Evolutionary conservation across 2,113 vertebrate species (phyloP), one percentile per base, ranked within the genome.

Genomic region (Andinoacara biseriatus): DNA sequence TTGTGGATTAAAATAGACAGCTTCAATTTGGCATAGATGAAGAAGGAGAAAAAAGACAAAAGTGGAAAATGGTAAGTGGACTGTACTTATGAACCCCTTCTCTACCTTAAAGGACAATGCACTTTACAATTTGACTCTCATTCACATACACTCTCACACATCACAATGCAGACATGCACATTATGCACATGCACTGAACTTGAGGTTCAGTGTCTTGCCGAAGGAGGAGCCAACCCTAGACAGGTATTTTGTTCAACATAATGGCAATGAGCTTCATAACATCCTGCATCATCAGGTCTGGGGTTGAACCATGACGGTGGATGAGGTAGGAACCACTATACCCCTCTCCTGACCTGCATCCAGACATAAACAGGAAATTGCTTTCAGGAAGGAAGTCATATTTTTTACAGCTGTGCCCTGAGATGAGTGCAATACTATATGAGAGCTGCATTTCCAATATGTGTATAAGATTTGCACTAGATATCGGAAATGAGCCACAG

Each of bases 341-440:
- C 72, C 74, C 78, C 75, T 84, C 84, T 91, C 78, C 86, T 92
- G 94, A 93, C 91, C 90, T 80, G 90, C 88, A 93, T 90, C 93
- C 88, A 87, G 91, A 92, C 87, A 93, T 92, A 96, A 96, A 96
- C 94, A 96, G 95, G 95, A 96, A 94, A 91, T 93, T 82, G 83
- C 76, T 86, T 63, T 87, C 86, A 94, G 92, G 93, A 93, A 93
- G 95, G 94, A 96, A 94, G 94, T 93, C 90, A 90, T 94, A 78
- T 92, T 84, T 91, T 94, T 92, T 85, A 85, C 82, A 88, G 86
- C 88, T 83, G 84, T 85, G 81, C 81, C 65, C 65, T 89, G 89
- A 58, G 67, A 85, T 7, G 31, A 83, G 58, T 63, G 81, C 52
- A 63, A 57, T 40, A 80, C 17, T 80, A 83, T 63, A 46, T 11